Evolutionary conservation across 1,140 invertebrate species (phyloP).

Genomic region (Mizuhopecten yessoensis): DNA sequence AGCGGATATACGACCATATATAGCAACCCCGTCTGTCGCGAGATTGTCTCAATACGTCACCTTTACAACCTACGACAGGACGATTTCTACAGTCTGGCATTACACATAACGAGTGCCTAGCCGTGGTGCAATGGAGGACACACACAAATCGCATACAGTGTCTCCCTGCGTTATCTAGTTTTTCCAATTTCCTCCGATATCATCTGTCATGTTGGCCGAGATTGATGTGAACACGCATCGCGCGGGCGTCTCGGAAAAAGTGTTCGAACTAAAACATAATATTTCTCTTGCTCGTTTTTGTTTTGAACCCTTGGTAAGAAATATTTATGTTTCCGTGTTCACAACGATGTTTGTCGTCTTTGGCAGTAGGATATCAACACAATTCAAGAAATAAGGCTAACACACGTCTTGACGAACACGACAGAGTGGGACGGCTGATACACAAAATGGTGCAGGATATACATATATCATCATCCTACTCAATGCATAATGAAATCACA

Average conservation of each 20-base stretch:
- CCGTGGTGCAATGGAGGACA: neutral
- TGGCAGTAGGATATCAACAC: too few relatives aligned
- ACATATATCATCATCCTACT: too few relatives aligned
- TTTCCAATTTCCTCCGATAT: neutral
- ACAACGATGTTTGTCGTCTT: neutral
- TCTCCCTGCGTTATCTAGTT: neutral
- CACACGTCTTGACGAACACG: too few relatives aligned
- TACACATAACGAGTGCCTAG: neutral
- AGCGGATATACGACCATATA: neutral
- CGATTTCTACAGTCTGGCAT: neutral
- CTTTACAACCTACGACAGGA: neutral
- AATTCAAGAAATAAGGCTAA: too few relatives aligned
- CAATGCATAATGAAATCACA: too few relatives aligned
- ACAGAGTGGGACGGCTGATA: too few relatives aligned
- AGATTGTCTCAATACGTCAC: neutral
- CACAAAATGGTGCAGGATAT: too few relatives aligned
- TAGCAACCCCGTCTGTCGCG: neutral
- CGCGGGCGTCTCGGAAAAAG: neutral
- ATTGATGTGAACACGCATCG: neutral
- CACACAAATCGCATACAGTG: conserved; percentile 32
- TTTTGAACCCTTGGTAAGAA: neutral
- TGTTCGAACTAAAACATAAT: neutral
- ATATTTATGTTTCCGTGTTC: neutral
- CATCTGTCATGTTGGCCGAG: neutral
- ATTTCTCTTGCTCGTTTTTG: neutral